Percentiles rank a stretch among this genome's conserved stretches.
Conservation (phyloP, 1,140 invertebrate genomes). For the Hypsibius dujardini region DNA sequence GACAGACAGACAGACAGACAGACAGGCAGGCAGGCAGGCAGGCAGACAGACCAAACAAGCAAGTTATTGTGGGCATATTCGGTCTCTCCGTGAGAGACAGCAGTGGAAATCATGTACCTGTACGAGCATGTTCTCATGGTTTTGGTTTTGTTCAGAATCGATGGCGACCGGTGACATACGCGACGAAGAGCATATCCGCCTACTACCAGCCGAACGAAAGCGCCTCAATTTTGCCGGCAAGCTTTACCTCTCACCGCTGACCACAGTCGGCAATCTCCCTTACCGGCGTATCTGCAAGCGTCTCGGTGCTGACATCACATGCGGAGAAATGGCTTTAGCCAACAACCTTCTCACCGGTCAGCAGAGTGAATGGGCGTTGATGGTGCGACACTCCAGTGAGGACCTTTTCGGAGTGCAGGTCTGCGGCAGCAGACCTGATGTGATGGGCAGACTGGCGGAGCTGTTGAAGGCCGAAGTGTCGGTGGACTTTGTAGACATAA, state of each 20-base stretch:
- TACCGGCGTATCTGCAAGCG: conserved; percentile 88
- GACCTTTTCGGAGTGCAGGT: conserved; percentile 81
- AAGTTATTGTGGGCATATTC: no score
- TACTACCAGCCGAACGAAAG: conserved; percentile 18
- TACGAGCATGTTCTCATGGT: no score
- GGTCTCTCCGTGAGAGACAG: no score
- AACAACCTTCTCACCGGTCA: conserved; percentile 64
- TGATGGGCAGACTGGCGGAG: conserved; percentile 68
- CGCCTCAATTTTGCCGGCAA: conserved; percentile 33
- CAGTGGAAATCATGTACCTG: no score
- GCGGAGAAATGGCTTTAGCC: conserved; percentile 90
- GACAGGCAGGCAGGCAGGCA: no score
- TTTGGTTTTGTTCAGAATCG: no score
- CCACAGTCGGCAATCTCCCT: conserved; percentile 72
- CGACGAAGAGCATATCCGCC: conserved; percentile 17
- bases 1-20: no score
- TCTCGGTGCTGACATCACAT: conserved; percentile 87
- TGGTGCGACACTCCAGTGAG: conserved; percentile 75
- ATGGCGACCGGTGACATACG: no score
- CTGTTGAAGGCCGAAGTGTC: conserved; percentile 59
- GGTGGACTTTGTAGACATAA: conserved; percentile 89
- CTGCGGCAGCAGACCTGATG: conserved; percentile 75
- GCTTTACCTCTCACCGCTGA: conserved; percentile 35
- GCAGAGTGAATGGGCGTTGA: conserved; percentile 80
- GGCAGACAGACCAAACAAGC: no score